A percentile compares a stretch with the other conserved stretches of the same genome.
These are phyloP conservation scores for Pseudomyrmex concolor DNA, from an alignment of 1,140 invertebrate species.

Conservation along the genomic window DNA sequence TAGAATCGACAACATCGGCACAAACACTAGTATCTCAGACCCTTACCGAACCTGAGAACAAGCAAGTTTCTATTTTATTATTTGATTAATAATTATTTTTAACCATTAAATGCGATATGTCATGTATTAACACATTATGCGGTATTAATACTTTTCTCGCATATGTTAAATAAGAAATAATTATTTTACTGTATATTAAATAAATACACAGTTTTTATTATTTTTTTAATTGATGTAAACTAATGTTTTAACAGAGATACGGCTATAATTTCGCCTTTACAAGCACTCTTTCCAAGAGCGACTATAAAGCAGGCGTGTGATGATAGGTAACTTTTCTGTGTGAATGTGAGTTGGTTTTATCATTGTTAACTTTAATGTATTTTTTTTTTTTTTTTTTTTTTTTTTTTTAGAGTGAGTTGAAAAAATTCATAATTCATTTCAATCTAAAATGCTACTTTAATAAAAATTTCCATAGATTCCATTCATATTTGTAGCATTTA, in stretches of 20 bases:
- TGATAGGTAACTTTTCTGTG: conserved; percentile 13
- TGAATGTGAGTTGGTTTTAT: background rate
- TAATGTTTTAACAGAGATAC: conserved; percentile 28
- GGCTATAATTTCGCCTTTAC: conserved; percentile 13
- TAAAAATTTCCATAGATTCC: background rate
- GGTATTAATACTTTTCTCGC: too few relatives aligned
- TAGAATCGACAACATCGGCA: background rate
- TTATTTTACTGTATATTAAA: background rate
- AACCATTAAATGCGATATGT: too few relatives aligned
- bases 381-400: too few relatives aligned
- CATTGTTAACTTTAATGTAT: conserved; percentile 1
- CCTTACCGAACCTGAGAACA: conserved; percentile 1
- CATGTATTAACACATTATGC: too few relatives aligned
- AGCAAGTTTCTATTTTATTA: background rate
- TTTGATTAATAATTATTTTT: too few relatives aligned
- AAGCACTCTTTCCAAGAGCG: conserved; percentile 23
- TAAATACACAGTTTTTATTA: background rate
- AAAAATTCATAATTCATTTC: background rate
- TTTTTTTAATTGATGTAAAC: background rate
- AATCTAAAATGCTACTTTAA: background rate
- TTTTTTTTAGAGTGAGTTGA: conserved; percentile 4
- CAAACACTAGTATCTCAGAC: background rate
- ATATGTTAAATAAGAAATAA: background rate
- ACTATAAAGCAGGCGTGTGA: conserved; percentile 31
- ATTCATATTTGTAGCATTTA: background rate